Evolutionary conservation across 2,113 vertebrate genomes (phyloP).

Genomic region (Arenaria interpres): DNA sequence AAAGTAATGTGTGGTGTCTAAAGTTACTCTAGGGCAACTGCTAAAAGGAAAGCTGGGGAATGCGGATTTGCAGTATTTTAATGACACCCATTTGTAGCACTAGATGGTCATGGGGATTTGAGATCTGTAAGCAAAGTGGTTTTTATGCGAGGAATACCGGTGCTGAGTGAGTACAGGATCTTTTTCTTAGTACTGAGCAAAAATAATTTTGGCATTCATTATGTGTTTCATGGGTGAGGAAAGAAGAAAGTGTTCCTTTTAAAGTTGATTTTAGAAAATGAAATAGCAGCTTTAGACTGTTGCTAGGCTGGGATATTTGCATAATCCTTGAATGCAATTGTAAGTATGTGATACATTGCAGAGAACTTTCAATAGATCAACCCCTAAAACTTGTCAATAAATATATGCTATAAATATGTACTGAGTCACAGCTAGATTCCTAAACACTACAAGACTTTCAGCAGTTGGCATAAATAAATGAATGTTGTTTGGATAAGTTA

Average conservation of each 20-base stretch:
- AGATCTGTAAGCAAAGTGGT: not conserved
- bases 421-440: not conserved
- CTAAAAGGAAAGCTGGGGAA: not conserved
- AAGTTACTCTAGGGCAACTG: not conserved
- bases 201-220: slow-evolving; percentile 33
- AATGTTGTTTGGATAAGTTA: not conserved
- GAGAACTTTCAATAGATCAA: slow-evolving; percentile 26
- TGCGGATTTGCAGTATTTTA: not conserved
- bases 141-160: not conserved
- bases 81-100: not conserved
- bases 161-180: not conserved
- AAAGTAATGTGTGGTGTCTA: not conserved
- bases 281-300: not conserved
- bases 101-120: not conserved
- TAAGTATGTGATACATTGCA: not conserved
- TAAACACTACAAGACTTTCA: not conserved
- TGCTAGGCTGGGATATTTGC: slow-evolving; percentile 30
- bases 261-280: slow-evolving; percentile 42
- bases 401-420: slow-evolving; percentile 6
- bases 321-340: slow-evolving; percentile 17
- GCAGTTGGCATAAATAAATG: slow-evolving; percentile 28
- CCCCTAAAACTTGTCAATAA: slow-evolving; percentile 47
- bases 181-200: not conserved
- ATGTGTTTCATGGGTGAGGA: not conserved
- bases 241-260: slow-evolving; percentile 15